Evolutionary conservation across 2,888 invertebrate species (phyloP), one percentile per base, ranked within the genome.

Genomic region (Cacoxenus indagator): DNA sequence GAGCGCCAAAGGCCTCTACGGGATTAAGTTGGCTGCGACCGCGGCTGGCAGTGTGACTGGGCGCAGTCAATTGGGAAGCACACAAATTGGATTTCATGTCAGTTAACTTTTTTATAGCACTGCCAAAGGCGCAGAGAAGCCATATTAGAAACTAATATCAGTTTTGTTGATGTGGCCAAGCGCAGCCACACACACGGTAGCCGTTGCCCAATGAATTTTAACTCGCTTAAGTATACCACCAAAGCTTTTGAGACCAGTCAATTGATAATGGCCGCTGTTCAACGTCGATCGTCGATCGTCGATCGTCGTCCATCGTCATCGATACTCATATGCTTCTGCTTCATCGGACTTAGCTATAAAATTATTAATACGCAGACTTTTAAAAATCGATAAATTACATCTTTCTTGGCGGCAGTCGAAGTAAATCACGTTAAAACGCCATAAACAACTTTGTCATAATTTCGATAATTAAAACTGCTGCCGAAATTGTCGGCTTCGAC

Each of bases 371-470:
- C 45, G 64, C 55, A 66, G 73, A 81, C 81, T 81, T 75, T 83
- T 81, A 79, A 81, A 83, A 81, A 82, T 76, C 83, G 83, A 81
- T 81, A 81, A 83, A 83, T 81, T 81, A 68, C 72, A 73, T 68
- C 76, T 77, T 75, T 74, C 81, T 51, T 80, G 69, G 51, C 73
- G 71, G 71, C 68, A 64, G 69, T 71, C 69, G 66, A 64, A 75
- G 67, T 77, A 76, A 75, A 73, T 67, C 75, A 70, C 72, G 82
- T 82, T 81, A 76, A 81, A 81, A 75, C 75, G 79, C 76, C 80
- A 73, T 81, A 82, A 78, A 78, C 83, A 81, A 83, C 84, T 78
- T 82, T 82, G 82, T 83, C 83, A 83, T 82, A 82, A 83, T 82
- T 83, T 83, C 80, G 82, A 72, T 83, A 83, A 83, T 81, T 83